Evolutionary conservation across 2,113 vertebrate genomes (phyloP).

Genomic region (Sebastes fasciatus): DNA sequence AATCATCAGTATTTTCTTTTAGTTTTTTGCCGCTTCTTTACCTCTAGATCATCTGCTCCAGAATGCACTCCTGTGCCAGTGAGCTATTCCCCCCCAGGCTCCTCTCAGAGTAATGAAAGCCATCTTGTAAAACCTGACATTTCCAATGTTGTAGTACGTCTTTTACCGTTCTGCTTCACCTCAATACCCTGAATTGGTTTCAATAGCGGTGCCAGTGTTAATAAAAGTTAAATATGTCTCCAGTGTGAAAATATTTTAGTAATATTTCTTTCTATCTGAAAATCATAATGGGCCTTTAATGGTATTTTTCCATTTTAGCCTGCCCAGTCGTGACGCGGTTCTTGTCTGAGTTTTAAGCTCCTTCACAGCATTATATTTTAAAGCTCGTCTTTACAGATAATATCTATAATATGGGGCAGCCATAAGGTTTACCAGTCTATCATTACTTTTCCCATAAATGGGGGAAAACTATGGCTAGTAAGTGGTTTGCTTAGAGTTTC

Average conservation of each 20-base stretch:
- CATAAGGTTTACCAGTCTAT: slow-evolving; percentile 57
- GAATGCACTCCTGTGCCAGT: background rate
- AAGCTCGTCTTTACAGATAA: slow-evolving; percentile 55
- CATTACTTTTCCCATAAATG: slow-evolving; percentile 64
- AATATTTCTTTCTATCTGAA: slow-evolving; percentile 42
- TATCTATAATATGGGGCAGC: slow-evolving; percentile 45
- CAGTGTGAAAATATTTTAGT: slow-evolving; percentile 33
- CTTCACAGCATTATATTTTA: slow-evolving; percentile 34
- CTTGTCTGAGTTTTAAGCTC: slow-evolving; percentile 39
- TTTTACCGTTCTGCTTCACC: slow-evolving; percentile 43
- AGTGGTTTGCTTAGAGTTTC: slow-evolving; percentile 63
- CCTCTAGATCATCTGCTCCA: background rate
- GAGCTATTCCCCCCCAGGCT: slow-evolving; percentile 30
- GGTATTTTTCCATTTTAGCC: slow-evolving; percentile 38
- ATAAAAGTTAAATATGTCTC: slow-evolving; percentile 32
- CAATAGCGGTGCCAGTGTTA: slow-evolving; percentile 13
- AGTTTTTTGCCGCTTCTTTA: background rate
- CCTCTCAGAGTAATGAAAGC: slow-evolving; percentile 47
- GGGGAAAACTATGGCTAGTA: slow-evolving; percentile 42
- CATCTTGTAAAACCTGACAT: slow-evolving; percentile 62
- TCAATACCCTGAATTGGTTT: slow-evolving; percentile 13
- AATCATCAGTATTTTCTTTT: background rate
- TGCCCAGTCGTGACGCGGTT: slow-evolving; percentile 17
- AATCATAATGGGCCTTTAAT: slow-evolving; percentile 19
- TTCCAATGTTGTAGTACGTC: slow-evolving; percentile 42